Percentiles rank a stretch among this genome's conserved stretches.
These are phyloP conservation scores for Clunio marinus DNA, from an alignment of 2,888 invertebrate genomes.

Conservation along the genomic window DNA sequence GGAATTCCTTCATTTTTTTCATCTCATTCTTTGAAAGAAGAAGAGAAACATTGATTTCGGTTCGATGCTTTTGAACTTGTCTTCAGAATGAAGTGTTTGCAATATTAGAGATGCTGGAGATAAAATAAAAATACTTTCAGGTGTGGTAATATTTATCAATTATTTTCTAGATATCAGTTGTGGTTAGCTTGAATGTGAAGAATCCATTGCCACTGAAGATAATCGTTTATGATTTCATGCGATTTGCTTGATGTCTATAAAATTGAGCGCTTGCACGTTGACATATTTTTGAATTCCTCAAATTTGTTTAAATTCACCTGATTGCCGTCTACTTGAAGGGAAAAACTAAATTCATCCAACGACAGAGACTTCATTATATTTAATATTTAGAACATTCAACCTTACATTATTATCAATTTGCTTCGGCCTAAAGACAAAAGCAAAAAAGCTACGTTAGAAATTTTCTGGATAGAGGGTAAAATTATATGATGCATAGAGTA, in stretches of 20 bases:
- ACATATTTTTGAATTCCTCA: neutral
- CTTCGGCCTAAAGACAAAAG: neutral
- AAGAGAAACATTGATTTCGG: neutral
- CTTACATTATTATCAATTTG: neutral
- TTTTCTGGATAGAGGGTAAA: no score
- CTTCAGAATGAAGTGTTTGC: no score
- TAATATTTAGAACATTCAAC: no score
- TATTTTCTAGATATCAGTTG: no score
- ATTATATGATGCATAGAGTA: slow-evolving; percentile 5
- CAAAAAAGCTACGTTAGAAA: no score
- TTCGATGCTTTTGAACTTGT: neutral
- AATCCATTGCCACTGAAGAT: no score
- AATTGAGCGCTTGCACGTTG: neutral
- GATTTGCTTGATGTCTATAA: neutral
- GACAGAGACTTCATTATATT: neutral
- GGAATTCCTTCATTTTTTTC: no score
- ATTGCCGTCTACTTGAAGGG: neutral
- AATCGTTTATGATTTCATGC: neutral
- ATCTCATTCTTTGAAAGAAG: no score
- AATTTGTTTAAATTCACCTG: neutral
- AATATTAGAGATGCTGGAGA: no score
- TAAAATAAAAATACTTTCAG: no score
- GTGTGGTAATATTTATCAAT: no score
- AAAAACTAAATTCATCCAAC: neutral
- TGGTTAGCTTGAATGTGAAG: no score